These are phyloP conservation scores for Spea multiplicata DNA, from an alignment of 2,113 vertebrate genomes.

Conservation along the genomic window DNA sequence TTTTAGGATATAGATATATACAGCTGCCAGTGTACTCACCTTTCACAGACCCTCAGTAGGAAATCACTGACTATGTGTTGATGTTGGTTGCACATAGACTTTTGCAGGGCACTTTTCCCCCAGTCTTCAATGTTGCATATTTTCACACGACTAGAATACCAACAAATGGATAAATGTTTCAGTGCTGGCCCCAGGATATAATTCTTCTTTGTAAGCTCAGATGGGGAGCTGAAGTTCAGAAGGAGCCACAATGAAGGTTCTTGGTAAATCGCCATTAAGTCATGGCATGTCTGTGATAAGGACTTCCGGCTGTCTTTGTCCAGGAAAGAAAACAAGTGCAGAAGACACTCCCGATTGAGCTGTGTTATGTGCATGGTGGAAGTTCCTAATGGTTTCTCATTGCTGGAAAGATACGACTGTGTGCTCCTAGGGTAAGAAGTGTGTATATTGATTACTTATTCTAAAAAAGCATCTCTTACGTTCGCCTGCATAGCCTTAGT, in stretches of 20 bases:
- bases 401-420: too few species aligned
- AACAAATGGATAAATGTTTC: conserved; percentile 79
- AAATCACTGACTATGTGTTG: conserved; percentile 76
- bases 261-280: conserved; percentile 73
- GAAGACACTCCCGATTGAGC: conserved; percentile 84
- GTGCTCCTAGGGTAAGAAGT: too few species aligned
- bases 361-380: conserved; percentile 77
- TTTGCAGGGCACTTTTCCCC: conserved; percentile 85
- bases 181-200: conserved; percentile 81
- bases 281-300: conserved; percentile 76
- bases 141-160: conserved; percentile 87
- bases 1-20: too few species aligned
- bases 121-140: conserved; percentile 92
- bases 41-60: conserved; percentile 75
- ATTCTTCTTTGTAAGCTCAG: conserved; percentile 79
- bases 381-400: neutral
- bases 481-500: too few species aligned
- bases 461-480: too few species aligned
- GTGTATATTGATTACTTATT: too few species aligned
- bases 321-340: conserved; percentile 91
- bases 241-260: conserved; percentile 82
- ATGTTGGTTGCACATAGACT: conserved; percentile 82
- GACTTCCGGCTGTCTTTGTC: conserved; percentile 81
- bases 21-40: conserved; percentile 64
- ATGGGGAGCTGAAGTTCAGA: conserved; percentile 78